A percentile compares a stretch with the other conserved stretches of the same genome.
Evolutionary conservation across 2,888 invertebrate species (phyloP).

Genomic region (Rotaria socialis): DNA sequence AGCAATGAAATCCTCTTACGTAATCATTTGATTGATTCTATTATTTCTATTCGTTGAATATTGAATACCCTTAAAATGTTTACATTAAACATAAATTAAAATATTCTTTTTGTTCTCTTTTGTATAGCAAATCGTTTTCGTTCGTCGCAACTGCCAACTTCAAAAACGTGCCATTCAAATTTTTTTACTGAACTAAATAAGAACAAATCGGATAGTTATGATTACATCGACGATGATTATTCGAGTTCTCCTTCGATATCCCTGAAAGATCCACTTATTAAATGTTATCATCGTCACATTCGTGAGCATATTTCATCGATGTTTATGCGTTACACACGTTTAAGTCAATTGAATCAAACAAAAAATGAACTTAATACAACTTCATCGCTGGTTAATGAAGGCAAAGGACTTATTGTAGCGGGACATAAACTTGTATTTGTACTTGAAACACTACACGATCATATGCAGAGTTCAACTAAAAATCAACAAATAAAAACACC

Average conservation of each 20-base stretch:
- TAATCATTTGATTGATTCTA: not conserved
- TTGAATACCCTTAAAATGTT: too few species aligned
- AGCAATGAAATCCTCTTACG: not conserved
- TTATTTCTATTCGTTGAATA: too few species aligned
- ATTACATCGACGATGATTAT: conserved; percentile 35
- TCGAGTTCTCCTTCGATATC: not conserved
- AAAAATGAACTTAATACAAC: not conserved
- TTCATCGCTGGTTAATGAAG: not conserved
- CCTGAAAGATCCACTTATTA: not conserved
- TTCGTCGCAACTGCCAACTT: not conserved
- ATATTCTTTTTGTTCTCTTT: too few species aligned
- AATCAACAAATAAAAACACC: not conserved
- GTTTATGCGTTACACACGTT: not conserved
- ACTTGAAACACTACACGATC: not conserved
- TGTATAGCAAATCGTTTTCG: not conserved
- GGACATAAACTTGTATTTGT: conserved; percentile 36
- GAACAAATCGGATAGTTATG: not conserved
- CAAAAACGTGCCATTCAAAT: conserved; percentile 19
- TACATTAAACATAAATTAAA: too few species aligned
- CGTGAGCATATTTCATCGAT: not conserved
- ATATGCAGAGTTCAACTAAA: not conserved
- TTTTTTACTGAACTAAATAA: not conserved
- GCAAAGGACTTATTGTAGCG: not conserved
- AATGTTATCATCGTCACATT: conserved; percentile 27
- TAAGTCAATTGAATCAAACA: not conserved